These are phyloP conservation scores for Apocrypta bakeri DNA, from an alignment of 1,140 invertebrate genomes.

Conservation along the genomic window DNA sequence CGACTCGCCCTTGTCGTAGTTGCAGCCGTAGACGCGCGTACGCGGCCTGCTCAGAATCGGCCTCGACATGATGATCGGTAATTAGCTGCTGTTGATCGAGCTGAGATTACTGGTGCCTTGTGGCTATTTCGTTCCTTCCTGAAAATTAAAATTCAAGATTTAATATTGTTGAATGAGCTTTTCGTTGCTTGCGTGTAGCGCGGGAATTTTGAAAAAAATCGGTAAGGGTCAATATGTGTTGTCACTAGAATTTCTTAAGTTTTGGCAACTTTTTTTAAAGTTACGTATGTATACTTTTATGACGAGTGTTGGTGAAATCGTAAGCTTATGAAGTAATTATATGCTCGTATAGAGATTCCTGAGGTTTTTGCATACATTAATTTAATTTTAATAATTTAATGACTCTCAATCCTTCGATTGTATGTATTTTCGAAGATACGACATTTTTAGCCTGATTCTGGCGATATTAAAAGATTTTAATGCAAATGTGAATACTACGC, in stretches of 20 bases:
- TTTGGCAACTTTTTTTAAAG: neutral
- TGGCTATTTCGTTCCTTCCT: conserved; percentile 45
- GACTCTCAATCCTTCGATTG: no score
- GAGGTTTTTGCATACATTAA: no score
- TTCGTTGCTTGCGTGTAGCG: no score
- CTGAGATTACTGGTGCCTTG: conserved; percentile 10
- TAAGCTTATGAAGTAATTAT: neutral
- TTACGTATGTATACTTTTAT: neutral
- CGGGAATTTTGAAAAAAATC: no score
- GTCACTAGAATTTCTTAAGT: neutral
- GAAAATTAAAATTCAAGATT: neutral
- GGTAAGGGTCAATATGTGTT: no score
- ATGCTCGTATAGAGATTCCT: no score
- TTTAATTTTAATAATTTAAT: no score
- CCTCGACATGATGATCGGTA: conserved; percentile 67
- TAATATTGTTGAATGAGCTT: no score
- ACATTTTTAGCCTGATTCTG: no score
- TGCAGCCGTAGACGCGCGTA: conserved; percentile 86
- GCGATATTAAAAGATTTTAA: no score
- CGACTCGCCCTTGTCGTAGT: conserved; percentile 86
- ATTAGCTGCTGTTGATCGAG: neutral
- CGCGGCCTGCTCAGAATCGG: conserved; percentile 78
- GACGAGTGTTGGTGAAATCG: neutral
- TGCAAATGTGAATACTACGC: neutral
- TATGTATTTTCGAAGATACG: no score